Evolutionary conservation across 2,888 invertebrate genomes (phyloP).

Genomic region (Andrena camellia): DNA sequence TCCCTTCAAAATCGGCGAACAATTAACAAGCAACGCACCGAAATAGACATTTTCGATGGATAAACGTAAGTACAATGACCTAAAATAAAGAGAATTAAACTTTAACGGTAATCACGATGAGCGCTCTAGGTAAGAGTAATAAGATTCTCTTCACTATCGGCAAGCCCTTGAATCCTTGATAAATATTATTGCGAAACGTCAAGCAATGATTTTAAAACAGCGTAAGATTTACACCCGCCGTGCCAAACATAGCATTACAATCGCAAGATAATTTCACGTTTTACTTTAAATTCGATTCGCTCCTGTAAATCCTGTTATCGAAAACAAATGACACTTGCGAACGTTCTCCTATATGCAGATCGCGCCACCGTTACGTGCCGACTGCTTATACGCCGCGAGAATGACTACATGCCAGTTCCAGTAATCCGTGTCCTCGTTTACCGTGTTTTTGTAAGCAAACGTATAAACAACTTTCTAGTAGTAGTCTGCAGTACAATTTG

Average conservation of each 20-base stretch:
- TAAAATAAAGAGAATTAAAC: not conserved
- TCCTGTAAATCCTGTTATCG: not conserved
- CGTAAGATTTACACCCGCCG: too few species aligned
- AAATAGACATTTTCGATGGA: slow-evolving; percentile 34
- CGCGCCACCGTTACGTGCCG: slow-evolving; percentile 13
- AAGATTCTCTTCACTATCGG: slow-evolving; percentile 2
- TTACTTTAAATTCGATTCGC: not conserved
- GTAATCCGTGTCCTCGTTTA: not conserved
- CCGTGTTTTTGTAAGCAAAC: not conserved
- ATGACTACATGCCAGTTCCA: not conserved
- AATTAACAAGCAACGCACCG: slow-evolving; percentile 34
- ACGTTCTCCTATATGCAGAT: not conserved
- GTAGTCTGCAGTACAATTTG: too few species aligned
- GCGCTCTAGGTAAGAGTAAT: not conserved
- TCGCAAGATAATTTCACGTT: not conserved
- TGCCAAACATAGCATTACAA: too few species aligned
- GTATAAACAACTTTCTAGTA: too few species aligned
- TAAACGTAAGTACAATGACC: not conserved
- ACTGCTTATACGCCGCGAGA: not conserved
- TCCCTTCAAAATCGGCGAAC: not conserved
- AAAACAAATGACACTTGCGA: not conserved
- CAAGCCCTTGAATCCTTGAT: not conserved
- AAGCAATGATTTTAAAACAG: not conserved
- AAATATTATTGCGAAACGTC: not conserved
- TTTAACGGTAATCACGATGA: not conserved